These are phyloP conservation scores for Stomorhina lunata DNA, from an alignment of 2,888 invertebrate genomes.

Conservation along the genomic window DNA sequence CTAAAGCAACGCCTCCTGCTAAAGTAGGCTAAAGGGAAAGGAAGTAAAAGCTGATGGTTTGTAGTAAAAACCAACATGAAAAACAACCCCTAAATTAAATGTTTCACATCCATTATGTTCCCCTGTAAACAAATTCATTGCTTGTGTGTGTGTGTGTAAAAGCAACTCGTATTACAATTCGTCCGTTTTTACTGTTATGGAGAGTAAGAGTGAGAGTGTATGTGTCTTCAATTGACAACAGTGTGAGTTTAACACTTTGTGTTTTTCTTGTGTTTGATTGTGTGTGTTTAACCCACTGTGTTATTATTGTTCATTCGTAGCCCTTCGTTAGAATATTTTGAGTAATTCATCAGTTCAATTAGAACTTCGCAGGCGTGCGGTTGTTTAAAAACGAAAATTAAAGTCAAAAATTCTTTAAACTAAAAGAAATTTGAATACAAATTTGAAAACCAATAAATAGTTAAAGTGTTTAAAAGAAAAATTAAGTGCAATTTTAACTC, in stretches of 20 bases:
- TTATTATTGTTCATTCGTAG: constrained; percentile 51
- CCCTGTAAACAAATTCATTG: neutral
- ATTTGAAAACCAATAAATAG: too few species aligned
- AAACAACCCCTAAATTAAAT: constrained; percentile 69
- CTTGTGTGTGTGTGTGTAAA: neutral
- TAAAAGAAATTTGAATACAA: too few species aligned
- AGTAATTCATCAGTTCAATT: constrained; percentile 65
- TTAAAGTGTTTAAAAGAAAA: too few species aligned
- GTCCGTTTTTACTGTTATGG: constrained; percentile 51
- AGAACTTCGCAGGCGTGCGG: constrained; percentile 66
- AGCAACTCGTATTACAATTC: constrained; percentile 65
- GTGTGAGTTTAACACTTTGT: neutral
- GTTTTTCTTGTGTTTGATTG: neutral
- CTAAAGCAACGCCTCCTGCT: constrained; percentile 66
- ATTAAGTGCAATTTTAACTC: too few species aligned
- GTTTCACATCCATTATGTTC: constrained; percentile 62
- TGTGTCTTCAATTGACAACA: neutral
- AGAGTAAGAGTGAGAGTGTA: neutral
- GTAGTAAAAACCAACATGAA: neutral
- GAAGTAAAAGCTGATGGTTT: neutral
- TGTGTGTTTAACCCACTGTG: constrained; percentile 4
- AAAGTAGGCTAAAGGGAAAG: constrained; percentile 52
- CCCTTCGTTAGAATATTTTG: constrained; percentile 36
- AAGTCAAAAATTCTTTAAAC: too few species aligned
- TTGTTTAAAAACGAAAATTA: too few species aligned